These are phyloP conservation scores for Nothoprocta perdicaria DNA, from an alignment of 2,113 vertebrate species.

Conservation along the genomic window DNA sequence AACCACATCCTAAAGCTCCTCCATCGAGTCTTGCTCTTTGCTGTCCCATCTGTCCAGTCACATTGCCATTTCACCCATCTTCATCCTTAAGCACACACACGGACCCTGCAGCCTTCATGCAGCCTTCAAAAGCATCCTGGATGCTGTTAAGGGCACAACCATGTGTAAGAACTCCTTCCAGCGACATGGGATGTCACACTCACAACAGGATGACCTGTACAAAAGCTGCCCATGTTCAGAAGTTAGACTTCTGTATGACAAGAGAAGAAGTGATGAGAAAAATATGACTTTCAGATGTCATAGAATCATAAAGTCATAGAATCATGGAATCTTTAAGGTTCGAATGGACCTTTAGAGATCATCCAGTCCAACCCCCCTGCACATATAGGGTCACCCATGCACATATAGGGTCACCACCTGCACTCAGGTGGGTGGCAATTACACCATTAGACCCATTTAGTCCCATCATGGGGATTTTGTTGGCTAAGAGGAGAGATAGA, in stretches of 20 bases:
- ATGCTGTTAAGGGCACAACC: not conserved
- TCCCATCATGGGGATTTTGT: not conserved
- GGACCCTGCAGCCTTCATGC: not conserved
- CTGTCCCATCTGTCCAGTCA: not conserved
- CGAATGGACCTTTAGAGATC: too few relatives aligned
- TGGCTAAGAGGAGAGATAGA: not conserved
- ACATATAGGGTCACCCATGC: too few relatives aligned
- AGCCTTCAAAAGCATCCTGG: not conserved
- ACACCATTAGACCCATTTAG: not conserved
- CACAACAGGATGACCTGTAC: not conserved
- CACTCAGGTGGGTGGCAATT: fast-evolving
- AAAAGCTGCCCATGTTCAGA: fast-evolving
- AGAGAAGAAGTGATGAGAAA: not conserved
- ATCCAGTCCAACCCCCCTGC: too few relatives aligned
- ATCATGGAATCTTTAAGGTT: too few relatives aligned
- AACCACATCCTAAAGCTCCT: not conserved
- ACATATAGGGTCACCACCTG: too few relatives aligned
- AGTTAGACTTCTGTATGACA: not conserved
- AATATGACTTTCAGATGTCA: fast-evolving
- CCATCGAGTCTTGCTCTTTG: not conserved
- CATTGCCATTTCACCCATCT: too few relatives aligned
- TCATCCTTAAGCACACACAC: not conserved
- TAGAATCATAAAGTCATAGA: too few relatives aligned
- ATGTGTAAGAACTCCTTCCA: not conserved
- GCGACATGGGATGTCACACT: not conserved